Evolutionary conservation across 2,113 vertebrate genomes (phyloP).

Genomic region (Circaetus cinerascens): DNA sequence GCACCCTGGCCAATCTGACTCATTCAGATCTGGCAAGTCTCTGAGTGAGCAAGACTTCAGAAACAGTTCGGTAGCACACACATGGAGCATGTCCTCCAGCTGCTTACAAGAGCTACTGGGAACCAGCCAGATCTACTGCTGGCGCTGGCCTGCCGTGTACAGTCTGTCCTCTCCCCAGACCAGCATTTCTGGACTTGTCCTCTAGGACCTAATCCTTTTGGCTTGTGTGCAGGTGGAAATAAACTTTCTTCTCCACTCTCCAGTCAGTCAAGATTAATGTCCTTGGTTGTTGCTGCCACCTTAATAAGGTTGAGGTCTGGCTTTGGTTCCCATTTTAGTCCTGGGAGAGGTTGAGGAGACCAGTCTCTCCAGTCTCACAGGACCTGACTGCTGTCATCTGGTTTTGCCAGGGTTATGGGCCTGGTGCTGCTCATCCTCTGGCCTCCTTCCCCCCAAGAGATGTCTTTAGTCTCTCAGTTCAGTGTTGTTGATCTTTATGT

Average conservation of each 20-base stretch:
- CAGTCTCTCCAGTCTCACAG: background rate
- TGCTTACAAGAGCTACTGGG: background rate
- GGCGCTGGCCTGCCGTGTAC: background rate
- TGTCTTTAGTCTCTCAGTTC: background rate
- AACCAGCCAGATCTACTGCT: background rate
- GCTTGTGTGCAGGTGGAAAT: background rate
- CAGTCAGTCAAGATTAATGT: background rate
- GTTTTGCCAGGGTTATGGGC: background rate
- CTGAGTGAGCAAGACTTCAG: background rate
- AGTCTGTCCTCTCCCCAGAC: background rate
- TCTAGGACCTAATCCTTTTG: background rate
- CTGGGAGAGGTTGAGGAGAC: background rate
- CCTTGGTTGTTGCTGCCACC: background rate
- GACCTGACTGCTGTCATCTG: background rate
- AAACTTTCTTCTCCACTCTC: background rate
- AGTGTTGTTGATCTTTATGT: background rate
- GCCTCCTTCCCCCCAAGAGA: background rate
- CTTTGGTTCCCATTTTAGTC: background rate
- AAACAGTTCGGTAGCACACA: background rate
- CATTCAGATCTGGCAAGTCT: background rate
- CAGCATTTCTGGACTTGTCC: background rate
- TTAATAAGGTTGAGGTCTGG: background rate
- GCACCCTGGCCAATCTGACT: background rate
- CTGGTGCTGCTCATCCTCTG: background rate
- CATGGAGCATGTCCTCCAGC: background rate